Evolutionary conservation across 2,797 vertebrate genomes (phyloP), one percentile per base, ranked within the genome.

Genomic region (Tangara arthus): DNA sequence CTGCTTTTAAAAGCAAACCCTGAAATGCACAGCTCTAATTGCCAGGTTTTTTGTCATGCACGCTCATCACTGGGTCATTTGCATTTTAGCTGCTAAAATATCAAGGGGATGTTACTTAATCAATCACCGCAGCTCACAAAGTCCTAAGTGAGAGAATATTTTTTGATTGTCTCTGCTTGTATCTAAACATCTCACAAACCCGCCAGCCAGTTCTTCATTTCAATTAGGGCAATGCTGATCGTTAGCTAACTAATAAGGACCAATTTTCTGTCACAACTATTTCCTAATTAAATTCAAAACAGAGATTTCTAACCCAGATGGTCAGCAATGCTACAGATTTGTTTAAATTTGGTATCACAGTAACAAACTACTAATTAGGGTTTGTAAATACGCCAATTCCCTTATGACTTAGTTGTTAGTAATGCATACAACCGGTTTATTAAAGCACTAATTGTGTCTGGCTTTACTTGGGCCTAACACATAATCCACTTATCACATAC

Each of bases 311-410:
- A 96, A 98, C 97, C 97, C 98, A 98, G 97, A 98, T 98, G 98
- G 97, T 97, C 97, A 97, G 93, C 39, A 93, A 97, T 96, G 97
- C 96, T 97, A 92, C 97, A 96, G 98, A 97, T 98, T 98, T 98
- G 97, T 97, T 98, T 98, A 98, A 98, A 98, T 98, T 98, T 98
- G 97, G 97, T 97, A 97, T 90, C 95, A 97, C 96, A 98, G 97
- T 97, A 98, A 98, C 97, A 98, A 98, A 98, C 98, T 97, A 96
- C 98, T 98, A 98, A 98, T 98, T 98, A 98, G 97, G 97, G 97
- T 97, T 97, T 98, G 97, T 98, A 98, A 98, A 98, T 98, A 98
- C 95, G 97, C 95, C 95, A 95, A 98, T 97, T 98, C 97, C 97
- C 97, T 96, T 50, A 80, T 96, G 97, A 97, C 97, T 63, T 70